Percentiles rank a stretch among this genome's conserved stretches.
These are phyloP conservation scores for Sylvietta virens DNA, from an alignment of 2,113 vertebrate genomes.

Conservation along the genomic window DNA sequence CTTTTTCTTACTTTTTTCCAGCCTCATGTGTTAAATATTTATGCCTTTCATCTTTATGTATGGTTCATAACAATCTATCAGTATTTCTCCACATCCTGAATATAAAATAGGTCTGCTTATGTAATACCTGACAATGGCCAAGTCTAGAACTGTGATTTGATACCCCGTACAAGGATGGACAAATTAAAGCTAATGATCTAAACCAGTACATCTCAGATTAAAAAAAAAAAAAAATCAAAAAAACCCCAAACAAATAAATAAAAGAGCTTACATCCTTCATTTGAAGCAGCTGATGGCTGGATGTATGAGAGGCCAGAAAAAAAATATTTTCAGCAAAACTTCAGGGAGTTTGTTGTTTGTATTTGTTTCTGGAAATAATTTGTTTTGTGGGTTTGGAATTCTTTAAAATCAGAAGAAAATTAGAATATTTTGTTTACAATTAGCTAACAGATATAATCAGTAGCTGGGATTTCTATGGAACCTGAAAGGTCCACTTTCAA, in stretches of 20 bases:
- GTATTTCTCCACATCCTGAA: neutral
- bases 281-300: neutral
- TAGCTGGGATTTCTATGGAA: neutral
- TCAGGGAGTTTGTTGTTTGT: neutral
- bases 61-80: slow-evolving; percentile 22
- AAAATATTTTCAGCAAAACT: neutral
- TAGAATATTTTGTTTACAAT: neutral
- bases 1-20: neutral
- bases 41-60: neutral
- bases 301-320: neutral
- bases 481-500: neutral
- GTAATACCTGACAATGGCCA: neutral
- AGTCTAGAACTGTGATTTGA: neutral
- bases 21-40: slow-evolving; percentile 34
- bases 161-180: neutral
- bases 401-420: neutral
- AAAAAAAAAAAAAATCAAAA: no score
- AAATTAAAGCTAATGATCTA: neutral
- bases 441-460: neutral
- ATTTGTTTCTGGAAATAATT: neutral
- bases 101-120: neutral
- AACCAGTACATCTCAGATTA: neutral
- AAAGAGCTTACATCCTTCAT: neutral
- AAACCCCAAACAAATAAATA: neutral
- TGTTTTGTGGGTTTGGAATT: neutral